These are phyloP conservation scores for Tragulus kanchil DNA, from an alignment of 2,113 vertebrate genomes.

Conservation along the genomic window DNA sequence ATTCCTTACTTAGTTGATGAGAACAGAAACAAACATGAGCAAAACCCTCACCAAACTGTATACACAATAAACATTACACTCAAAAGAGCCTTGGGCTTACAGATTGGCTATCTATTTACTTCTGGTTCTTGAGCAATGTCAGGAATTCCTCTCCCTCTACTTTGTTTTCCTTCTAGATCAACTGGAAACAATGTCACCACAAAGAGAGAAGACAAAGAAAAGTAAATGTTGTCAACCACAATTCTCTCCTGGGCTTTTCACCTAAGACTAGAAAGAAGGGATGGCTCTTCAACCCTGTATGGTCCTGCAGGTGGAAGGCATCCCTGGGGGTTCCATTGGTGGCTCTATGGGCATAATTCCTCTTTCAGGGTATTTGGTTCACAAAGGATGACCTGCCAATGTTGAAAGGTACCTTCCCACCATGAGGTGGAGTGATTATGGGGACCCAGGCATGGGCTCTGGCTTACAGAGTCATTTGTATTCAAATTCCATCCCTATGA, in stretches of 20 bases:
- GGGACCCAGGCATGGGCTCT: neutral
- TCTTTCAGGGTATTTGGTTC: neutral
- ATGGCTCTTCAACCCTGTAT: fast-evolving
- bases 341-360: neutral
- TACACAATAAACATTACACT: neutral
- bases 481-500: neutral
- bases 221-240: neutral
- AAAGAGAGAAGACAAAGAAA: neutral
- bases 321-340: neutral
- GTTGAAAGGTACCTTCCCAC: neutral
- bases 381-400: neutral
- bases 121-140: neutral
- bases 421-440: neutral
- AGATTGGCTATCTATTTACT: neutral
- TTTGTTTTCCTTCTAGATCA: neutral
- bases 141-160: neutral
- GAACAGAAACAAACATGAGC: neutral
- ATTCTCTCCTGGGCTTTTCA: neutral
- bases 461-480: neutral
- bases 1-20: constrained; percentile 18
- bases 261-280: neutral
- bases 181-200: neutral
- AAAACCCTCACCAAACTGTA: neutral
- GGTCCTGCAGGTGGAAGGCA: fast-evolving
- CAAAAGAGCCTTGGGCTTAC: neutral